These are phyloP conservation scores for Sesia apiformis DNA, from an alignment of 2,888 invertebrate genomes.

Conservation along the genomic window DNA sequence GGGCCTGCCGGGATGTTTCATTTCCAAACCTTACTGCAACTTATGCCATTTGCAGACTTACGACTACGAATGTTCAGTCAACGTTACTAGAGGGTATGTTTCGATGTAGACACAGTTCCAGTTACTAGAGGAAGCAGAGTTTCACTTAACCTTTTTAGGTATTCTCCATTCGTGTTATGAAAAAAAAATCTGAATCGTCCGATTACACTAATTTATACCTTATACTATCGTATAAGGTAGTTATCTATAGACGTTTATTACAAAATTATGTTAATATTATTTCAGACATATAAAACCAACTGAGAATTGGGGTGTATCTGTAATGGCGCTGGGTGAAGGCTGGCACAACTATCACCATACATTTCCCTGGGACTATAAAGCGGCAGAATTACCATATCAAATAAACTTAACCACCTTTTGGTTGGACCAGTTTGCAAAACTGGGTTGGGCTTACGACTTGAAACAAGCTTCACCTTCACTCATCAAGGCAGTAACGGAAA, in stretches of 20 bases:
- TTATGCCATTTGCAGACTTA: no score
- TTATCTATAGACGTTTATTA: no score
- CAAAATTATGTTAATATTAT: not conserved
- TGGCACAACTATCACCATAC: constrained; percentile 97
- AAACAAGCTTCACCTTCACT: constrained; percentile 77
- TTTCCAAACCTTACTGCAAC: no score
- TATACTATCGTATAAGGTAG: not conserved
- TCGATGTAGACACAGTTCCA: no score
- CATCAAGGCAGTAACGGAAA: constrained; percentile 61
- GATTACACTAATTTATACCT: not conserved
- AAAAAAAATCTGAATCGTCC: not conserved
- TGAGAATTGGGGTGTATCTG: constrained; percentile 83
- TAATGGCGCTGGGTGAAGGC: constrained; percentile 87
- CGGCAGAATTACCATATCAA: constrained; percentile 85
- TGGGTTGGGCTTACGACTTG: constrained; percentile 87
- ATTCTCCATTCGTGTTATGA: not conserved
- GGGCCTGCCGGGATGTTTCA: no score
- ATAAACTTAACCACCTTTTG: constrained; percentile 81
- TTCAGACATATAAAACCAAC: constrained; percentile 83
- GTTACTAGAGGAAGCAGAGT: constrained; percentile 3
- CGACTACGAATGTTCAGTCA: no score
- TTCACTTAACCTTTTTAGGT: constrained; percentile 1
- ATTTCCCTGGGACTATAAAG: constrained; percentile 95
- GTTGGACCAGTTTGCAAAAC: constrained; percentile 79
- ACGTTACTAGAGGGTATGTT: no score